Percentiles rank a stretch among this genome's conserved stretches.
Conservation (phyloP, 2,113 vertebrate species). For the Notiomystis cincta region DNA sequence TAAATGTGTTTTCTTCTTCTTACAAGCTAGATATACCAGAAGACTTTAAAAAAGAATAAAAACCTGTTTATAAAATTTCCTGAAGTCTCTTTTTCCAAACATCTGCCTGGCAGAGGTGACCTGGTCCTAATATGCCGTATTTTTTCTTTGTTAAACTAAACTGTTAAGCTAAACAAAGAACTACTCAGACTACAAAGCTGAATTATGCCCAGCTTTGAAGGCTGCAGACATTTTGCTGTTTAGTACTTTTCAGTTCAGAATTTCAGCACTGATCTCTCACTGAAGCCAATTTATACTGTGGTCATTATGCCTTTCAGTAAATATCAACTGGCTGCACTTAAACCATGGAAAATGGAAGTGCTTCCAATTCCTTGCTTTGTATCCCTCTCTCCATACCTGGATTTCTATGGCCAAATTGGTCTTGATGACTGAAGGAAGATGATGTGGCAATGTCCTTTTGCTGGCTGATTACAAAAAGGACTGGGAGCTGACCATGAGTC, state of each 20-base stretch:
- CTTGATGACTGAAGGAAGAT: neutral
- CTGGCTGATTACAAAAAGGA: neutral
- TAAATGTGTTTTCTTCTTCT: neutral
- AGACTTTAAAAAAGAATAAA: neutral
- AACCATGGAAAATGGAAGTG: neutral
- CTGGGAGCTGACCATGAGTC: neutral
- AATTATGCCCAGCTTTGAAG: neutral
- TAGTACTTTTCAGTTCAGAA: neutral
- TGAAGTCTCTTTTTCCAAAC: neutral
- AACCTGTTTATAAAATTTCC: fast-evolving
- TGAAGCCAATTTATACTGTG: neutral
- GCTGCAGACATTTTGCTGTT: neutral
- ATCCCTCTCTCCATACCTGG: neutral
- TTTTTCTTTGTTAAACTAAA: neutral
- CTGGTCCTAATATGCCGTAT: neutral
- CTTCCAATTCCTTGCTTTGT: neutral
- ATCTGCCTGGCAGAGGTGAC: neutral
- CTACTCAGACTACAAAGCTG: neutral
- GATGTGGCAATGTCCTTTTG: fast-evolving
- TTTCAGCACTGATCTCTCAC: neutral
- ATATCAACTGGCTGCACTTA: neutral
- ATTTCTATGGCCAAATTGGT: neutral
- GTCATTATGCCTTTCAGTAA: neutral
- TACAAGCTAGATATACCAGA: neutral
- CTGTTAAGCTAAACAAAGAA: too few relatives aligned